A percentile compares a stretch with the other conserved stretches of the same genome.
These are phyloP conservation scores for Phataginus tetradactyla DNA, from an alignment of 2,797 vertebrate genomes.

Conservation along the genomic window DNA sequence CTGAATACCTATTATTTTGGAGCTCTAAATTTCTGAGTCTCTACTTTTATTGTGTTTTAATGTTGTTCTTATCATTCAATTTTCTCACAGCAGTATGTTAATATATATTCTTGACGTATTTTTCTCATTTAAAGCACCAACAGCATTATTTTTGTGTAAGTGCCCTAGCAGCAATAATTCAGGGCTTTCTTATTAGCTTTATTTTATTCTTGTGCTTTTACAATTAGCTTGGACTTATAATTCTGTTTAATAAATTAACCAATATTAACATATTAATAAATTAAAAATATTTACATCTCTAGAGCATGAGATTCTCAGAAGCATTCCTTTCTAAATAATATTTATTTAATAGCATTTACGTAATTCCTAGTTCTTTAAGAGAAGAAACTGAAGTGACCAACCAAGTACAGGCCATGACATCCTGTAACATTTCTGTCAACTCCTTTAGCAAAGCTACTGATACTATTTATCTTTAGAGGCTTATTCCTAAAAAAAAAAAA, in stretches of 20 bases:
- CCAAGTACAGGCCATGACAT: background rate
- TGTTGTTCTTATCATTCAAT: background rate
- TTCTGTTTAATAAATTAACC: background rate
- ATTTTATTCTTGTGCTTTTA: slow-evolving; percentile 25
- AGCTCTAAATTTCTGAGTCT: background rate
- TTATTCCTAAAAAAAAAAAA: background rate
- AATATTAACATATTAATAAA: no score
- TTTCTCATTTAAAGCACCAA: background rate
- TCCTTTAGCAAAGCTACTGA: background rate
- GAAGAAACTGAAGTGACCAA: background rate
- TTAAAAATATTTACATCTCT: background rate
- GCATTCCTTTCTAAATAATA: background rate
- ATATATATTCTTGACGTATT: background rate
- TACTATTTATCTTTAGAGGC: background rate
- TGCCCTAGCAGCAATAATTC: background rate
- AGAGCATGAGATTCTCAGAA: background rate
- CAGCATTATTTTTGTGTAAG: background rate
- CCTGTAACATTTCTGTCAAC: background rate
- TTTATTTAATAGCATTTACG: background rate
- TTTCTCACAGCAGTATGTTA: slow-evolving; percentile 9
- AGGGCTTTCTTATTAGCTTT: background rate
- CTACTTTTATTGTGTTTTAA: slow-evolving; percentile 8
- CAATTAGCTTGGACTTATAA: background rate
- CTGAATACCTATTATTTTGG: slow-evolving; percentile 48
- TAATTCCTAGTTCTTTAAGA: background rate